phyloP scores from a whole-genome alignment of 2,888 invertebrate species.

The Phasia obesa region DNA sequence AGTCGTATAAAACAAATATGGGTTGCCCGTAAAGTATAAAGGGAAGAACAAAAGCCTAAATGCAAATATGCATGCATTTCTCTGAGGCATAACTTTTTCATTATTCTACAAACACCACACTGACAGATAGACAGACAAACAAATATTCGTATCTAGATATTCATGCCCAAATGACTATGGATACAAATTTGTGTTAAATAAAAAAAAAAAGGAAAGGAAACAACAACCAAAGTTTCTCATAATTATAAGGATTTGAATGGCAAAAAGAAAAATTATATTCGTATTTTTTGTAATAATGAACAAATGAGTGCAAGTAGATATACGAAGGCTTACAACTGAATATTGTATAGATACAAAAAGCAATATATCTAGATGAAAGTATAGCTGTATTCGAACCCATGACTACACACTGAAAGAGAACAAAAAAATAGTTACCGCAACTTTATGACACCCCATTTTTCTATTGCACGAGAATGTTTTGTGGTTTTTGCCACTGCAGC shows the following conservation, averaged over 20 bases:
- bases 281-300: constrained; percentile 41
- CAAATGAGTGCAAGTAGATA: constrained; percentile 38
- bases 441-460: constrained; percentile 32
- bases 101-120: constrained; percentile 55
- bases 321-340: background rate
- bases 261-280: constrained; percentile 47
- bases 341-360: constrained; percentile 6
- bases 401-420: background rate
- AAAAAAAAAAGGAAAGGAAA: constrained; percentile 14
- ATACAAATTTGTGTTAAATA: constrained; percentile 19
- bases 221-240: constrained; percentile 54
- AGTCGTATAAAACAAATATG: constrained; percentile 34
- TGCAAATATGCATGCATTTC: constrained; percentile 63
- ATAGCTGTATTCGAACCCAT: background rate
- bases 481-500: background rate
- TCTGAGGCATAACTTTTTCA: constrained; percentile 67
- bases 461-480: background rate
- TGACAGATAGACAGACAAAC: constrained; percentile 15
- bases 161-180: constrained; percentile 21
- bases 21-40: constrained; percentile 34
- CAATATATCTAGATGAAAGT: background rate
- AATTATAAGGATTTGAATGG: constrained; percentile 67
- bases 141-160: constrained; percentile 17
- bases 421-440: background rate
- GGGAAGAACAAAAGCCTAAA: constrained; percentile 45